Conservation (phyloP, 2,113 vertebrate species). For the Arenaria interpres region DNA sequence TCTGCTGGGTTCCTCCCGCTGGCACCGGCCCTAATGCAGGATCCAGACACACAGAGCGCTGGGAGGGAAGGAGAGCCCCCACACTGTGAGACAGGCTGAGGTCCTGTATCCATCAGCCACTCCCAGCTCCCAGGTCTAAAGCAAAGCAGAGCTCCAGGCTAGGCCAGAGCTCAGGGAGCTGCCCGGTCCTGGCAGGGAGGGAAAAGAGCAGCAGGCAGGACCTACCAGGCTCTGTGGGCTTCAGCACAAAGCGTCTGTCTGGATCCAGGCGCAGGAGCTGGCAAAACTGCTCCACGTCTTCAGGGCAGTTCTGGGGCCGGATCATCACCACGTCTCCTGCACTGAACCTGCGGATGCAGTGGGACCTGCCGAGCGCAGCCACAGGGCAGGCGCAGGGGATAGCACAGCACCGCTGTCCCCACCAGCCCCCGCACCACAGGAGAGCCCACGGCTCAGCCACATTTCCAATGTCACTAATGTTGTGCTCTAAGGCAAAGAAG, state of each 20-base stretch:
- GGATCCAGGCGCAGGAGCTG: constrained; percentile 82
- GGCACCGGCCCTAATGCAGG: neutral
- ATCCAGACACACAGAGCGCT: rapidly evolving
- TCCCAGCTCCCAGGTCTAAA: neutral
- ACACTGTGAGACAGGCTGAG: neutral
- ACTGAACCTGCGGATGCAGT: constrained; percentile 71
- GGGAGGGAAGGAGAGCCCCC: neutral
- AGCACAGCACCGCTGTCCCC: neutral
- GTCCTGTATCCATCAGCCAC: neutral
- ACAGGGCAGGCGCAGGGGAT: rapidly evolving
- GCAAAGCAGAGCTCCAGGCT: neutral
- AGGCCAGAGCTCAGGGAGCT: neutral
- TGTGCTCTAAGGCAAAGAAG: neutral
- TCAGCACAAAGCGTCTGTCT: constrained; percentile 75
- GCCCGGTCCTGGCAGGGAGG: neutral
- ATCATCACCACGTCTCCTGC: constrained; percentile 89
- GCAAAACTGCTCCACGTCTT: constrained; percentile 84
- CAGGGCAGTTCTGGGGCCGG: constrained; percentile 76
- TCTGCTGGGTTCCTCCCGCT: neutral
- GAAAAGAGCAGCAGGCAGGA: neutral
- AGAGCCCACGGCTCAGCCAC: neutral
- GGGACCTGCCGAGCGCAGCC: neutral
- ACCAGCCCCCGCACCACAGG: neutral
- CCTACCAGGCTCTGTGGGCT: constrained; percentile 69
- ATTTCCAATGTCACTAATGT: neutral